phyloP scores from a whole-genome alignment of 2,797 vertebrate species.

The Dicrostonyx torquatus region DNA sequence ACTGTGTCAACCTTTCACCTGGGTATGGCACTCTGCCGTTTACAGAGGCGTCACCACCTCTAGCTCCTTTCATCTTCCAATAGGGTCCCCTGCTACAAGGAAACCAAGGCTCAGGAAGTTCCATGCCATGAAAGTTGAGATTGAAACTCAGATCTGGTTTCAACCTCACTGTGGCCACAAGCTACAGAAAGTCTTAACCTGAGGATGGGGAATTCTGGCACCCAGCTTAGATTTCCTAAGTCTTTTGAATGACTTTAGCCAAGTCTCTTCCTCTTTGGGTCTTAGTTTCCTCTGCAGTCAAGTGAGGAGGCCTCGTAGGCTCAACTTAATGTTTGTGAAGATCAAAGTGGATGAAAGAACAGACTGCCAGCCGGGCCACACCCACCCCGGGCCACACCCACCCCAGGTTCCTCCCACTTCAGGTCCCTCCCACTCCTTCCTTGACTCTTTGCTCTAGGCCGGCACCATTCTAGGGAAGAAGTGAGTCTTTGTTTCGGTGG shows the following conservation, averaged over 20 bases:
- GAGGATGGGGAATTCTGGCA: background rate
- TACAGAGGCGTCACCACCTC: constrained; percentile 12
- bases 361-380: background rate
- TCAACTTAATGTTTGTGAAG: background rate
- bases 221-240: background rate
- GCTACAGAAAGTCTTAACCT: background rate
- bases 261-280: constrained; percentile 18
- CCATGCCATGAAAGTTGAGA: background rate
- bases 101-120: background rate
- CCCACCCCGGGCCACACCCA: background rate
- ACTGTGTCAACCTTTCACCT: constrained; percentile 50
- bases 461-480: background rate
- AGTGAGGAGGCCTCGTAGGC: background rate
- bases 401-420: background rate
- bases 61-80: constrained; percentile 19
- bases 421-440: background rate
- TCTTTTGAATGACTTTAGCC: constrained; percentile 39
- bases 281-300: background rate
- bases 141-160: constrained; percentile 43
- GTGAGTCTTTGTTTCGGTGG: background rate
- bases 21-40: background rate
- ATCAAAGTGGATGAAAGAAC: background rate
- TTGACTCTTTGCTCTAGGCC: background rate
- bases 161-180: background rate
- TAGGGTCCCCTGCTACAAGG: background rate